Conservation (phyloP, 2,797 vertebrate species). For the Sternotherus odoratus region DNA sequence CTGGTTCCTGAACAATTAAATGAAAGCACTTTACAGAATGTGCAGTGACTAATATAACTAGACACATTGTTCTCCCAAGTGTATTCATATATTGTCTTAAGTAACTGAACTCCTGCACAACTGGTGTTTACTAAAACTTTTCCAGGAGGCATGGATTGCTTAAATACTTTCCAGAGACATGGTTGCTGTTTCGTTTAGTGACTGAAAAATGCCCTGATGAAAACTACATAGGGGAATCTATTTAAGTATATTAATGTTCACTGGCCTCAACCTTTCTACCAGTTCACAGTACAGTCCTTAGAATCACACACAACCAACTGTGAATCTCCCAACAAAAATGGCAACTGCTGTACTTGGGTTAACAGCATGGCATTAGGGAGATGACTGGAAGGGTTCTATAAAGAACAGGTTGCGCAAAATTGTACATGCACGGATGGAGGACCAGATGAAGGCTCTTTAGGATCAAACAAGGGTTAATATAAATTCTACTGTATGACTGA, state of each 20-base stretch:
- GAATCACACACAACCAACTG: neutral
- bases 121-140: neutral
- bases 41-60: neutral
- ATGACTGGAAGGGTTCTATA: neutral
- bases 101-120: neutral
- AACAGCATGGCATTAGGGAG: neutral
- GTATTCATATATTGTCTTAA: neutral
- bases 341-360: slow-evolving; percentile 21
- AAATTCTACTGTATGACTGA: neutral
- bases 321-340: slow-evolving; percentile 29
- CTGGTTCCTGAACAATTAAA: neutral
- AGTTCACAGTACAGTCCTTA: neutral
- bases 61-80: neutral
- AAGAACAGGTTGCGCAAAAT: neutral
- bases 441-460: neutral
- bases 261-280: neutral
- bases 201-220: neutral
- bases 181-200: slow-evolving; percentile 24
- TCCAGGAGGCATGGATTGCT: neutral
- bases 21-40: neutral
- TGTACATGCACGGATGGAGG: neutral
- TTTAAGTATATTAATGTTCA: neutral
- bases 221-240: neutral
- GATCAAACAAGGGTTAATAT: neutral
- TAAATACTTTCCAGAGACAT: slow-evolving; percentile 15